Percentiles rank a stretch among this genome's conserved stretches.
phyloP scores from a whole-genome alignment of 2,888 invertebrate species.

The Dysmachus trigonus region DNA sequence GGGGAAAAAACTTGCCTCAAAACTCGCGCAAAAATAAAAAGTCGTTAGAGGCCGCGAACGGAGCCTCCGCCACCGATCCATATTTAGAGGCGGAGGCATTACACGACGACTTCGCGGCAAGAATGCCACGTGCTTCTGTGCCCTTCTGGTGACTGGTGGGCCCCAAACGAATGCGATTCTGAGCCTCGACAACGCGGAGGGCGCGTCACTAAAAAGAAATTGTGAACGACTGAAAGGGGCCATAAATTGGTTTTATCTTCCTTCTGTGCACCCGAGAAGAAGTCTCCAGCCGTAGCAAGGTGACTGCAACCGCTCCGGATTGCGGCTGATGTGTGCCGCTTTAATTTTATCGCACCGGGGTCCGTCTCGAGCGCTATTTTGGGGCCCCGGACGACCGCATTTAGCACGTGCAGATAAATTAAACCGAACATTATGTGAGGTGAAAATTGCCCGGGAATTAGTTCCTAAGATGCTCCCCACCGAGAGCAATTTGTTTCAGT shows the following conservation, averaged over 20 bases:
- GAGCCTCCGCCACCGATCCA: constrained; percentile 5
- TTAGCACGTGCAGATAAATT: constrained; percentile 30
- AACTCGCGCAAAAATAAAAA: not conserved
- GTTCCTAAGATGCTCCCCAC: constrained; percentile 5
- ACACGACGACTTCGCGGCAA: not conserved
- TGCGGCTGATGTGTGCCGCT: constrained; percentile 19
- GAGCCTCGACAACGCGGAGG: not conserved
- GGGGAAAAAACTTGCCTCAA: not conserved
- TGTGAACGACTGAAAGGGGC: constrained; percentile 45
- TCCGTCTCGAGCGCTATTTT: constrained; percentile 1
- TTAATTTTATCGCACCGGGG: constrained; percentile 32
- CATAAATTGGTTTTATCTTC: constrained; percentile 48
- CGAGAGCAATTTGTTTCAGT: constrained; percentile 29
- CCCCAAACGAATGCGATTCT: not conserved
- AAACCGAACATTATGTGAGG: constrained; percentile 22
- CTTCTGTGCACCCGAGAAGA: constrained; percentile 25
- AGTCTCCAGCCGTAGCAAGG: not conserved
- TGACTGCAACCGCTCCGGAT: not conserved
- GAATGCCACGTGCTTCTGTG: constrained; percentile 39
- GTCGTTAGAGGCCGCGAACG: not conserved
- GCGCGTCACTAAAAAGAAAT: constrained; percentile 39
- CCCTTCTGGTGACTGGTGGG: not conserved
- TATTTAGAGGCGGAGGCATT: constrained; percentile 27
- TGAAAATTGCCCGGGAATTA: constrained; percentile 43
- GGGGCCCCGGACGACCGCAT: not conserved